A percentile compares a stretch with the other conserved stretches of the same genome.
Evolutionary conservation across 2,888 invertebrate species (phyloP).

Genomic region (Lepas anatifera): DNA sequence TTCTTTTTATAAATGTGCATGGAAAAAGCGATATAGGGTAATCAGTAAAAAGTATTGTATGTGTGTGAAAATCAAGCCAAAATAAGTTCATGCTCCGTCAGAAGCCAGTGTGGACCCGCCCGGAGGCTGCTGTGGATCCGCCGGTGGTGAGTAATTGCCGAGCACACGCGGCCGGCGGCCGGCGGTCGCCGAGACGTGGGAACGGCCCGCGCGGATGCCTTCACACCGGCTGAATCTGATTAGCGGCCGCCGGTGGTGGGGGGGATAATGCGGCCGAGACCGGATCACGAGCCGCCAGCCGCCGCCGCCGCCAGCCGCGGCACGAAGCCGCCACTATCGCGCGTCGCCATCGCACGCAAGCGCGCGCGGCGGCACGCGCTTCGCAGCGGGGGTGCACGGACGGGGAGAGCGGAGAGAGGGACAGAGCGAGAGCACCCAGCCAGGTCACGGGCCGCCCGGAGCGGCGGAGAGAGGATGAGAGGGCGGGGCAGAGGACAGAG

Average conservation of each 20-base stretch:
- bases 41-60: no score
- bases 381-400: no score
- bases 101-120: no score
- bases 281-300: background rate
- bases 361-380: background rate
- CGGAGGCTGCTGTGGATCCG: background rate
- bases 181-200: background rate
- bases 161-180: background rate
- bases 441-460: no score
- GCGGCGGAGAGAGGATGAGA: no score
- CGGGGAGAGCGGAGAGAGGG: no score
- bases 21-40: no score
- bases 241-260: background rate
- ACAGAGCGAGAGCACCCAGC: no score
- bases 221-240: slow-evolving; percentile 4
- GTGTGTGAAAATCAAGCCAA: no score
- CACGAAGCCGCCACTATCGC: background rate
- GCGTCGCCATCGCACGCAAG: slow-evolving; percentile 1
- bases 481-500: no score
- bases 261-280: background rate
- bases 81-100: no score
- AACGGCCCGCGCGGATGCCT: background rate
- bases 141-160: background rate
- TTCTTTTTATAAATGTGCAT: no score
- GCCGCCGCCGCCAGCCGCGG: background rate